Evolutionary conservation across 2,113 vertebrate genomes (phyloP), one percentile per base, ranked within the genome.

Genomic region (Semnopithecus entellus): DNA sequence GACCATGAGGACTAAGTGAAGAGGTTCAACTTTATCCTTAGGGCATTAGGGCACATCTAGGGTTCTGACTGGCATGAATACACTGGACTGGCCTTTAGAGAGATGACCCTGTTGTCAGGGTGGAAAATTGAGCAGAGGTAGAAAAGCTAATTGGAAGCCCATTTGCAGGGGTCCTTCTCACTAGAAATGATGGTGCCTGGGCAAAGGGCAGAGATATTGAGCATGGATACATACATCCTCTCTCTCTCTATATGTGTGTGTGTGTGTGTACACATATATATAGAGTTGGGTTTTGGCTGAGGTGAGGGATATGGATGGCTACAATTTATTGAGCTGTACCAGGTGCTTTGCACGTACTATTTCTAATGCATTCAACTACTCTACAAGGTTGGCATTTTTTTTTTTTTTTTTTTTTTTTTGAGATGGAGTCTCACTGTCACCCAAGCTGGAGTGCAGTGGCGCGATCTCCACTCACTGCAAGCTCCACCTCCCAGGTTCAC

Each of bases 381-480:
- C 25, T 35, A 1, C 3, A 5, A 27, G 40, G 38, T 27, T 48
- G 48, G 48, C 48, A 10, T 9, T 48, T 48, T 50, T 50, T 50
- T 50, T 50, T 48, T 48, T 48, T 45, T 48, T 45, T 45, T 48
- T 45, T 50, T 50, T 50, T 50, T 50, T 50, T 50, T 50, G 48
- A 13, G 48, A 50, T 13, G 12, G 48, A 50, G 12, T 50, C 48
- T 50, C 2, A 3, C 48, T 3, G 48, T 50, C 12, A 13, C 12
- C 48, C 48, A 50, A 12, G 48, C 48, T 50, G 48, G 48, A 50
- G 48, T 50, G 48, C 48, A 50, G 3, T 50, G 48, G 48, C 48
- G 0, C 12, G 0, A 50, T 50, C 48, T 13, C 48, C 2, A 1
- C 48, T 50, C 12, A 50, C 48, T 50, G 48, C 48, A 50, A 50